Conservation (phyloP, 2,113 vertebrate species). For the Cinclus mexicanus region DNA sequence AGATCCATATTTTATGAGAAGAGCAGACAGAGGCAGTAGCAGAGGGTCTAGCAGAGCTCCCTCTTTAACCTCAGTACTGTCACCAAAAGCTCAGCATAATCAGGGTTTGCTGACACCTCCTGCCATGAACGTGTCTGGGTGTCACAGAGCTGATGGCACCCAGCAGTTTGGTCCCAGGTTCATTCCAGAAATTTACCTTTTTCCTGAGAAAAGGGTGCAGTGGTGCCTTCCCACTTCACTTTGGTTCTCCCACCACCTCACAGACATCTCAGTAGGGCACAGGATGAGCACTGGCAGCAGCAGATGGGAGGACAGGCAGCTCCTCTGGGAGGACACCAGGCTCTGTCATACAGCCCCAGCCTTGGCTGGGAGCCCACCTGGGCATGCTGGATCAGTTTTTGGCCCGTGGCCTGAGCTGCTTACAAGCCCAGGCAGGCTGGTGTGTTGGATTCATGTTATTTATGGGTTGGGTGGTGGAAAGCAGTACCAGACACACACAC, state of each 20-base stretch:
- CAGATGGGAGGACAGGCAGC: background rate
- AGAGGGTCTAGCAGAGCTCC: background rate
- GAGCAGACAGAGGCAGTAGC: background rate
- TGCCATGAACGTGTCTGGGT: accelerated
- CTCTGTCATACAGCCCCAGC: background rate
- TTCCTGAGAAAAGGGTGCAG: accelerated
- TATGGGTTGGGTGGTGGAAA: accelerated
- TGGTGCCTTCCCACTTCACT: accelerated
- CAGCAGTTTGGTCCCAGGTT: background rate
- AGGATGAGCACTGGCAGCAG: background rate
- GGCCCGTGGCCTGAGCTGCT: background rate
- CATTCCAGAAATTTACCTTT: background rate
- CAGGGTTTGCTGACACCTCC: background rate
- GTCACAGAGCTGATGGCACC: background rate
- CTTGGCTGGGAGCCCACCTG: background rate
- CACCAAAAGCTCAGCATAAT: background rate
- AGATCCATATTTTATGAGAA: background rate
- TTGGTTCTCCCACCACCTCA: background rate
- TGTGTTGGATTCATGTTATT: background rate
- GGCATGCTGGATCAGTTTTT: accelerated
- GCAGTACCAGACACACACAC: background rate
- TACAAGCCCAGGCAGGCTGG: background rate
- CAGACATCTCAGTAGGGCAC: accelerated
- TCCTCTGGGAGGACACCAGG: background rate
- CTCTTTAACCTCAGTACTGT: background rate